A percentile compares a stretch with the other conserved stretches of the same genome.
These are phyloP conservation scores for Phrynocephalus guinanensis DNA, from an alignment of 2,797 vertebrate species.

Conservation along the genomic window DNA sequence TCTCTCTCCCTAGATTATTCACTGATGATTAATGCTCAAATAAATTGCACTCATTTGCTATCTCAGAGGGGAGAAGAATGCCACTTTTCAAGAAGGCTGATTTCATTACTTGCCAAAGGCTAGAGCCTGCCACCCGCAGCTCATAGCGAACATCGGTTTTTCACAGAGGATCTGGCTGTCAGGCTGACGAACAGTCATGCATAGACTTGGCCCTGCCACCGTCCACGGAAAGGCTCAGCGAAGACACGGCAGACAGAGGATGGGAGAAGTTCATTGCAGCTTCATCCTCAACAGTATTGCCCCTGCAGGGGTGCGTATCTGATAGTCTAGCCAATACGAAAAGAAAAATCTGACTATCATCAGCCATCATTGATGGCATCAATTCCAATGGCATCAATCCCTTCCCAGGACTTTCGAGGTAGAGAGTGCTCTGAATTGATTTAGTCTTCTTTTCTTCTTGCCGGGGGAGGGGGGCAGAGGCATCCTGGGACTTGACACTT, in stretches of 20 bases:
- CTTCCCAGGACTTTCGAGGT: no score
- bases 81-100: slow-evolving; percentile 32
- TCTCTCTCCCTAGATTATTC: slow-evolving; percentile 10
- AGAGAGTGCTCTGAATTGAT: neutral
- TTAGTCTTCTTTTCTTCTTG: no score
- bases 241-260: neutral
- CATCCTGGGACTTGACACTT: no score
- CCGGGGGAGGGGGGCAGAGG: no score
- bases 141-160: slow-evolving; percentile 17
- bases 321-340: neutral
- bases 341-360: neutral
- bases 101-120: slow-evolving; percentile 32
- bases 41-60: slow-evolving; percentile 32
- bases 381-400: no score
- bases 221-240: neutral
- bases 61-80: neutral
- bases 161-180: slow-evolving; percentile 6
- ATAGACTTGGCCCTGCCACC: neutral
- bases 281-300: neutral
- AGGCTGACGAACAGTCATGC: slow-evolving; percentile 7
- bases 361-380: neutral
- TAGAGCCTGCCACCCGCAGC: slow-evolving; percentile 5
- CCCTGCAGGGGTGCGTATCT: neutral
- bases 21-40: slow-evolving; percentile 33
- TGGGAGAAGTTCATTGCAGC: neutral